phyloP scores from a whole-genome alignment of 2,113 vertebrate genomes.

The Brachirus orientalis region DNA sequence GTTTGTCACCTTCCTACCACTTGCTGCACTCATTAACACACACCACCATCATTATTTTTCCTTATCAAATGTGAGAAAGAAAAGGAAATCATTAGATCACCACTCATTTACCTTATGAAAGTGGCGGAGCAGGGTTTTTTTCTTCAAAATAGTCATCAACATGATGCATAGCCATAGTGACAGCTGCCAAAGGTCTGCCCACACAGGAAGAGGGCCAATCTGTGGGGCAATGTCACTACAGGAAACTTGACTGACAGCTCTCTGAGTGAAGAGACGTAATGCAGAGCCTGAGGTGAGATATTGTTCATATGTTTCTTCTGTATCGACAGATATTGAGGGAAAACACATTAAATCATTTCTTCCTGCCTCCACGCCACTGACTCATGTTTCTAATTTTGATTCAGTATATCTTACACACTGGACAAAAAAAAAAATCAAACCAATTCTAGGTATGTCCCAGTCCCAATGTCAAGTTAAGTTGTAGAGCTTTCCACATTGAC shows the following conservation, averaged over 20 bases:
- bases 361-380: too few species aligned
- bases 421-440: neutral
- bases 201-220: conserved; percentile 41
- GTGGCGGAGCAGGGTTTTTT: conserved; percentile 31
- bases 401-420: neutral
- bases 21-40: conserved; percentile 27
- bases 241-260: conserved; percentile 39
- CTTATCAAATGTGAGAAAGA: neutral
- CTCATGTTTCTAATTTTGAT: too few species aligned
- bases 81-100: neutral
- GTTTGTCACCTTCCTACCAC: conserved; percentile 24
- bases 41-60: neutral
- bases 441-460: too few species aligned
- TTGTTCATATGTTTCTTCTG: too few species aligned
- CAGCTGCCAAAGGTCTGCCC: conserved; percentile 57
- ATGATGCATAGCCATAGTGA: conserved; percentile 62
- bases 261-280: conserved; percentile 17
- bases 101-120: neutral
- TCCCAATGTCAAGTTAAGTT: too few species aligned
- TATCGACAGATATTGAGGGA: too few species aligned
- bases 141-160: conserved; percentile 46
- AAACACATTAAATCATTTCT: too few species aligned
- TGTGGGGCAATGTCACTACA: conserved; percentile 26
- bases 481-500: neutral
- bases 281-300: conserved; percentile 10